phyloP scores from a whole-genome alignment of 2,797 vertebrate species.

The Crenuchus spilurus region DNA sequence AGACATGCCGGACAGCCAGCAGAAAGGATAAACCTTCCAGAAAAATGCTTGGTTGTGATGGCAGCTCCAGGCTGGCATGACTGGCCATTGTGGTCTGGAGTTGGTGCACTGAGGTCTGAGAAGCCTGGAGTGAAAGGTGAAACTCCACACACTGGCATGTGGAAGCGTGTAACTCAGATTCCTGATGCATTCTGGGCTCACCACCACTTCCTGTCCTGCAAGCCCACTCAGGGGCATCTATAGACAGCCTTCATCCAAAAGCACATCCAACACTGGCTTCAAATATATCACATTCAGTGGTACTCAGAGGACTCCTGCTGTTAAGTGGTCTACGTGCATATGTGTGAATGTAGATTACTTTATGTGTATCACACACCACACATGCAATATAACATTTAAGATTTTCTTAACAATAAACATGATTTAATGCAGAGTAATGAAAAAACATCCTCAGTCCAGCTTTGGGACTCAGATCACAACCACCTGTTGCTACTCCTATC shows the following conservation, averaged over 20 bases:
- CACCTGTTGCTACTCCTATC: constrained; percentile 70
- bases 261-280: constrained; percentile 58
- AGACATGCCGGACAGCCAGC: constrained; percentile 17
- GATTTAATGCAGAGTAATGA: constrained; percentile 11
- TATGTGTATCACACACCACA: not conserved
- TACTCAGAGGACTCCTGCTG: constrained; percentile 50
- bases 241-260: constrained; percentile 73
- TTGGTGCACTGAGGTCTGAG: constrained; percentile 50
- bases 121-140: constrained; percentile 60
- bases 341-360: not conserved
- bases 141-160: constrained; percentile 59
- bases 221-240: constrained; percentile 59
- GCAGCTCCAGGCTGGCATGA: constrained; percentile 35
- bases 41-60: constrained; percentile 20
- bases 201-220: constrained; percentile 75
- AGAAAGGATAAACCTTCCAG: constrained; percentile 29
- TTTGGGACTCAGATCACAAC: constrained; percentile 38
- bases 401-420: no score
- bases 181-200: constrained; percentile 71
- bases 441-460: not conserved
- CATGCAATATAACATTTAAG: no score
- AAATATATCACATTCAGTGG: constrained; percentile 67
- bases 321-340: constrained; percentile 20
- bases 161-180: constrained; percentile 68
- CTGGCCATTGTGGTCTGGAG: constrained; percentile 48